These are phyloP conservation scores for Isichthys henryi DNA, from an alignment of 2,113 vertebrate species.

Conservation along the genomic window DNA sequence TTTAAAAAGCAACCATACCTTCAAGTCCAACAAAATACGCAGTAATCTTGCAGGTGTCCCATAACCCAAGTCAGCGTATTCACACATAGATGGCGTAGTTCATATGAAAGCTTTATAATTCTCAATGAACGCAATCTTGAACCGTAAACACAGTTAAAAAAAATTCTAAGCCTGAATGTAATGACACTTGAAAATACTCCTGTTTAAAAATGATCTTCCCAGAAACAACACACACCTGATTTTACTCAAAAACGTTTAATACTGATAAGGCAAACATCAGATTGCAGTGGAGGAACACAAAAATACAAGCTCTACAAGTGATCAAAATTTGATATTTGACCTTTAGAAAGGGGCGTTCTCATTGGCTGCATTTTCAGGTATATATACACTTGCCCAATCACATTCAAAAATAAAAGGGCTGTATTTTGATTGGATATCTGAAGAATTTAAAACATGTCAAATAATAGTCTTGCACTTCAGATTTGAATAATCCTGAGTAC, in stretches of 20 bases:
- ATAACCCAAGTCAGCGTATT: background rate
- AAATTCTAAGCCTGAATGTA: background rate
- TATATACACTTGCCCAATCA: background rate
- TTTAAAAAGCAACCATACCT: background rate
- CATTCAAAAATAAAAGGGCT: background rate
- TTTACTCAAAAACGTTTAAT: background rate
- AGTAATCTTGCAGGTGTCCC: background rate
- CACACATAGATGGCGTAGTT: background rate
- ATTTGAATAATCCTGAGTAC: background rate
- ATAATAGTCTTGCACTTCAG: background rate
- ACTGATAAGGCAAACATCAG: background rate
- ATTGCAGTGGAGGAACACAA: background rate
- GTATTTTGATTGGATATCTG: background rate
- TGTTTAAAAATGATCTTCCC: background rate
- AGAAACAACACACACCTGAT: background rate
- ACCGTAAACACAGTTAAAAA: background rate
- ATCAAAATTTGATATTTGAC: background rate
- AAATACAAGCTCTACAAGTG: background rate
- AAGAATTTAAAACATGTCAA: background rate
- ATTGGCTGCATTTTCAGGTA: background rate
- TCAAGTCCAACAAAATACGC: background rate
- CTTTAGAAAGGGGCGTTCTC: background rate
- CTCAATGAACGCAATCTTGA: background rate
- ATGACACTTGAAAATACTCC: background rate
- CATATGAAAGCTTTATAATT: background rate